Percentiles rank a stretch among this genome's conserved stretches.
These are phyloP conservation scores for Aphodius granarius DNA, from an alignment of 2,888 invertebrate genomes.

Conservation along the genomic window DNA sequence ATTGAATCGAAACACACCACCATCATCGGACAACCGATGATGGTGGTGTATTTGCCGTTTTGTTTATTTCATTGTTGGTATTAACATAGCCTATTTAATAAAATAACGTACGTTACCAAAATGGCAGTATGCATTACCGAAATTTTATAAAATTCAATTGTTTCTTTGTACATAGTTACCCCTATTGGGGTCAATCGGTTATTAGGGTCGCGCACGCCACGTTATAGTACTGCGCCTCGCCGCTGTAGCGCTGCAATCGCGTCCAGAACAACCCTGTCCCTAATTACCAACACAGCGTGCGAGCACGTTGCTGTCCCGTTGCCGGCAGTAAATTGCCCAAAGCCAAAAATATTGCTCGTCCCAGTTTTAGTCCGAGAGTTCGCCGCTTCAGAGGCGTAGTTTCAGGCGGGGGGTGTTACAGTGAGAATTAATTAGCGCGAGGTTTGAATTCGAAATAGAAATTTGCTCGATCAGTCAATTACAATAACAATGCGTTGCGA, in stretches of 20 bases:
- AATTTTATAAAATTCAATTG: too few species aligned
- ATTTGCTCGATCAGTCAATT: conserved; percentile 24
- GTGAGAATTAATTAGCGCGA: conserved; percentile 17
- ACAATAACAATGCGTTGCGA: conserved; percentile 15
- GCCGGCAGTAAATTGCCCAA: conserved; percentile 4
- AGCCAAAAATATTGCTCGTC: conserved; percentile 16
- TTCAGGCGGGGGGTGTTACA: not conserved
- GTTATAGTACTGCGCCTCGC: not conserved
- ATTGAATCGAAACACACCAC: too few species aligned
- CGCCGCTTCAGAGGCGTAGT: not conserved
- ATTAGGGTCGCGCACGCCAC: not conserved
- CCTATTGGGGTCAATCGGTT: conserved; percentile 7
- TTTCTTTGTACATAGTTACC: not conserved
- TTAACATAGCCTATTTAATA: too few species aligned
- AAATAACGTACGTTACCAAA: too few species aligned
- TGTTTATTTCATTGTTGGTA: too few species aligned
- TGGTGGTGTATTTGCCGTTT: too few species aligned
- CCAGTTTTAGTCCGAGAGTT: not conserved
- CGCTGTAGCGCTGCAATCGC: not conserved
- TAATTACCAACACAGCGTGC: conserved; percentile 14
- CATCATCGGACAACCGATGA: too few species aligned
- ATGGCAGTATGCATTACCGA: too few species aligned
- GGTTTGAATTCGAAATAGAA: conserved; percentile 16
- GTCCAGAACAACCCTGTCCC: conserved; percentile 12
- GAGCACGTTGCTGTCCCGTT: not conserved